phyloP scores from a whole-genome alignment of 2,888 invertebrate species.

The Hecatera dysodea region DNA sequence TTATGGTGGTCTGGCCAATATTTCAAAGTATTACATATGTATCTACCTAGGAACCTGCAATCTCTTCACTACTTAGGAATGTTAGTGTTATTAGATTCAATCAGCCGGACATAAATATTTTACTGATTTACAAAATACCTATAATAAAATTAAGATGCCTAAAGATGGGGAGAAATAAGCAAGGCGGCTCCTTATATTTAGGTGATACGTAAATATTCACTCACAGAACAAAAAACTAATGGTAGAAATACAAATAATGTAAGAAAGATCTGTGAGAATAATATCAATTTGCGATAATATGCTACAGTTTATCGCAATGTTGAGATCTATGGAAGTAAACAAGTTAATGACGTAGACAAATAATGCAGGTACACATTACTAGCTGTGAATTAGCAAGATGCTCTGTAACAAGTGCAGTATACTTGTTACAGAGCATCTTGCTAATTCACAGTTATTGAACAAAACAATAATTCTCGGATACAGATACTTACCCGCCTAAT shows the following conservation, averaged over 20 bases:
- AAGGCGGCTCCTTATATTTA: not conserved
- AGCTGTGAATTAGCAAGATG: too few relatives aligned
- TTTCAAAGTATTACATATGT: not conserved
- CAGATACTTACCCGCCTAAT: constrained; percentile 1
- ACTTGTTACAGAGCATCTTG: constrained; percentile 1
- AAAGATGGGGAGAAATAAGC: too few relatives aligned
- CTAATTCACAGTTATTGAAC: constrained; percentile 26
- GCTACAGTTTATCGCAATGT: constrained; percentile 14
- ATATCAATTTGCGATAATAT: constrained; percentile 18
- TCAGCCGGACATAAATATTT: not conserved
- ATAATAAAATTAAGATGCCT: not conserved
- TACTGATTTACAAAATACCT: not conserved
- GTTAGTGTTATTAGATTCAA: not conserved
- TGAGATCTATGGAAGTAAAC: not conserved
- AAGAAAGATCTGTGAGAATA: constrained; percentile 11
- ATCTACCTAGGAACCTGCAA: not conserved
- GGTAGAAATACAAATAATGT: constrained; percentile 9
- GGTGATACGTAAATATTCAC: not conserved
- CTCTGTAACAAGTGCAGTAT: too few relatives aligned
- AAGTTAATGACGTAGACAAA: not conserved
- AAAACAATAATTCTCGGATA: constrained; percentile 26
- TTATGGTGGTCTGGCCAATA: not conserved
- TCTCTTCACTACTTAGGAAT: not conserved
- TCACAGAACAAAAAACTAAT: not conserved
- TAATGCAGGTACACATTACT: constrained; percentile 4